Base-by-base conservation (phyloP, 2,113 vertebrate species). In the Callionymus lyra region DNA sequence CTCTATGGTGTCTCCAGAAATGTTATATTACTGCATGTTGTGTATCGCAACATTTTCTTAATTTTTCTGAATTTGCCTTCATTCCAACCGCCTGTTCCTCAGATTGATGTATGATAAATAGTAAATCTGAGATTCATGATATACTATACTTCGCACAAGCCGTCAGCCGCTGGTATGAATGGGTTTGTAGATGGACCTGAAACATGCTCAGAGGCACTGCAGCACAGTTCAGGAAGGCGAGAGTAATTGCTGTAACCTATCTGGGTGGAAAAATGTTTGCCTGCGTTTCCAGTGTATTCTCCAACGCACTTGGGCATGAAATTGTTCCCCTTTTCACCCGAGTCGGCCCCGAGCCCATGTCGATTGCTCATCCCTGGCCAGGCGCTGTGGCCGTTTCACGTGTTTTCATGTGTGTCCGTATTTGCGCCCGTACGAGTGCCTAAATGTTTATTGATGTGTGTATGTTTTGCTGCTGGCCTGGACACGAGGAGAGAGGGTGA, bases 231-330 rank as follows among this genome's bases (percentile, higher is more conserved):
- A 76, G 81, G 77, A 58, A 80, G 71, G 73, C 70, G 57, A 63
- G 59, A 50, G 53, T 82, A 80, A 84, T 83, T 69, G 67, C 68
- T 80, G 72, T 66, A 72, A 78, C 72, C 53, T 74, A 72, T 74
- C 74, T 77, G 68, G 55, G 73, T 65, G 63, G 71, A 79, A 72
- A 80, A 77, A 77, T 76, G 64, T 79, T 82, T 77, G 66, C 66
- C 53, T 41, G 16, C 56, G 48, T 72, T 75, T 53, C 44, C 50
- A 61, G 63, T 66, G 63, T 70, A 58, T 59, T 55, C 58, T 70
- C 52, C 69, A 68, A 72, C 60, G 70, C 75, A 54, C 59, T 81
- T 79, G 55, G 56, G 63, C 76, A 63, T 81, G 68, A 79, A 78
- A 78, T 76, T 63, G 59, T 63, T 70, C 62, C 58, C 66, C 70